Evolutionary conservation across 2,888 invertebrate species (phyloP), one percentile per base, ranked within the genome.

Genomic region (Scaptomyza parva): DNA sequence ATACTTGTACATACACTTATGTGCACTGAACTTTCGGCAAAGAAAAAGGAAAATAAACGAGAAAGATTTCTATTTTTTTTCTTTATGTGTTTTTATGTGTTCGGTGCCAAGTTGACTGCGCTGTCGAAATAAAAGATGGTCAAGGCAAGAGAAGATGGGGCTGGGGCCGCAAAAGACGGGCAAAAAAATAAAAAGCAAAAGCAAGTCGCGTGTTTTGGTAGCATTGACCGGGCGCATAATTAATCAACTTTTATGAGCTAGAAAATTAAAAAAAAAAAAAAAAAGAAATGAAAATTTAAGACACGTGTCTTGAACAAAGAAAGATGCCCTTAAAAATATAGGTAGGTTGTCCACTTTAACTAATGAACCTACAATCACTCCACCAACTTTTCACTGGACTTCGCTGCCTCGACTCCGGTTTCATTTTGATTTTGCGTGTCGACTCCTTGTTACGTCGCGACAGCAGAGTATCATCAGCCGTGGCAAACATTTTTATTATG

Each of bases 331-430:
- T 33, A 20, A 47, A 20, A 47, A 18, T 30, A 33, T 9, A 26
- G 26, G 26, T 39, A 9, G 12, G 9, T 17, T 43, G 22, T 3
- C 44, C 11, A 30, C 33, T 39, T 39, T 45, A 41, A 39, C 67
- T 55, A 41, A 63, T 60, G 17, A 61, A 87, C 89, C 58, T 90
- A 90, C 89, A 90, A 45, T 90, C 83, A 43, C 78, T 84, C 89
- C 89, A 89, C 89, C 90, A 90, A 53, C 72, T 85, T 53, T 63
- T 71, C 30, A 45, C 12, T n/a, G 72, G 41, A 8, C 43, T 75
- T n/a, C 60, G 60, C 17, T 61, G 59, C 47, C 59, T 50, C 22
- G 67, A 43, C 18, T 76, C 70, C 62, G 87, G 20, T 63, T 87
- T 87, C 43, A 26, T 43, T 57, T 72, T 72, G 48, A 14, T 52